Conservation (phyloP, 2,113 vertebrate species). For the Catharus fuscescens region DNA sequence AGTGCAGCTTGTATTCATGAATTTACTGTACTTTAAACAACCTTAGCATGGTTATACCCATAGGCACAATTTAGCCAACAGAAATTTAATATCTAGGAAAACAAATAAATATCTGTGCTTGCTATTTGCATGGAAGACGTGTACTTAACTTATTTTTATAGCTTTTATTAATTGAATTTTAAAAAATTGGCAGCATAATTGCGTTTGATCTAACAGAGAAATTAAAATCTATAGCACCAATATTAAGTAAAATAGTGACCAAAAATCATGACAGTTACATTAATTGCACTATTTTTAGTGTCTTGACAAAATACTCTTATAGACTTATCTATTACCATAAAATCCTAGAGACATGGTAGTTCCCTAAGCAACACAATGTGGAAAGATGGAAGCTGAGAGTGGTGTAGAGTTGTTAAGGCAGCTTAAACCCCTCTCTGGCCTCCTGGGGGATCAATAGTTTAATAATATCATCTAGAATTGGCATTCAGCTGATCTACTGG, state of each 20-base stretch:
- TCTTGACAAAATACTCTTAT: not conserved
- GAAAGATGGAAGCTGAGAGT: not conserved
- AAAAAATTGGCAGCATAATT: not conserved
- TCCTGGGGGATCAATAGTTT: not conserved
- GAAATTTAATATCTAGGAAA: not conserved
- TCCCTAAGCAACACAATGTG: not conserved
- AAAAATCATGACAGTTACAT: not conserved
- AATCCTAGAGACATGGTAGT: not conserved
- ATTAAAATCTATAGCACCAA: not conserved
- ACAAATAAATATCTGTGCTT: not conserved
- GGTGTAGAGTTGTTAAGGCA: not conserved
- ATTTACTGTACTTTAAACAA: not conserved
- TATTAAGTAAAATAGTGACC: not conserved
- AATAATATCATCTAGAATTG: not conserved
- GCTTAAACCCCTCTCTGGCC: not conserved
- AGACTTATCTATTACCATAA: not conserved
- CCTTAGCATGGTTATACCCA: not conserved
- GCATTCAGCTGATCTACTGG: not conserved
- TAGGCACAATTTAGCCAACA: not conserved
- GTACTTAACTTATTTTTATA: not conserved
- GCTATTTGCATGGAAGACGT: not conserved
- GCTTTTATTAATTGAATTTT: not conserved
- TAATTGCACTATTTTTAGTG: not conserved
- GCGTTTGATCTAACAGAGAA: not conserved
- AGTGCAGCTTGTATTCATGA: no score